Base-by-base conservation (phyloP, 2,888 invertebrate genomes). In the Apocheima hispidaria region DNA sequence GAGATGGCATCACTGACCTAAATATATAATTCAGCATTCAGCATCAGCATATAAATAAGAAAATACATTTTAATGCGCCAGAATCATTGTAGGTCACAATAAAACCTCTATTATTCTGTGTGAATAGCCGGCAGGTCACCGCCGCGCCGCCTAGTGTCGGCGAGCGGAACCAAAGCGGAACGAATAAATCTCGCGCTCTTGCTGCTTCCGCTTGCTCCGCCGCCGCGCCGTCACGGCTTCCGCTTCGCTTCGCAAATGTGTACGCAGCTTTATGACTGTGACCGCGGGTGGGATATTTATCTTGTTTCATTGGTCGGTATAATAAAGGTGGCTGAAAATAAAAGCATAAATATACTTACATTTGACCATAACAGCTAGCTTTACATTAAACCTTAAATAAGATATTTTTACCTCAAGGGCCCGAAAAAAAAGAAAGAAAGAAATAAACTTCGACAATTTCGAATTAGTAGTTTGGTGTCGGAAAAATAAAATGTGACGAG, bases 141-240 rank as follows among this genome's bases (percentile, higher is more conserved):
- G 53, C 52, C 58, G 55, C 51, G 53, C 52, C 58, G 55, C 44
- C 43, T 41, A 49, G 56, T 57, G 68, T 28, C 33, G 61, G 53
- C 44, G 46, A 54, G 60, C 60, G 60, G 55, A 53, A 49, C 52
- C 43, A 46, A 59, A 52, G 68, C 65, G 68, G 66, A 68, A 66
- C 62, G 58, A 65, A 68, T 70, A 70, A 70, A 70, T 70, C 66
- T 66, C 56, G 30, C 62, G 66, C 63, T 63, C 70, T 66, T 54
- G 51, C 49, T 48, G 57, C 53, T 56, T 70, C 65, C 65, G 65
- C 52, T 35, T 38, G 50, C 53, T 52, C 46, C 53, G 40, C 49
- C 33, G 33, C 61, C 38, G 56, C 33, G 33, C 61, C 38, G 56
- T 62, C 53, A 36, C 60, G 56, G 60, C 38, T 61, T 63, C 66